Base-by-base conservation (phyloP, 2,888 invertebrate genomes). In the Aphelenchoides bicaudatus region DNA sequence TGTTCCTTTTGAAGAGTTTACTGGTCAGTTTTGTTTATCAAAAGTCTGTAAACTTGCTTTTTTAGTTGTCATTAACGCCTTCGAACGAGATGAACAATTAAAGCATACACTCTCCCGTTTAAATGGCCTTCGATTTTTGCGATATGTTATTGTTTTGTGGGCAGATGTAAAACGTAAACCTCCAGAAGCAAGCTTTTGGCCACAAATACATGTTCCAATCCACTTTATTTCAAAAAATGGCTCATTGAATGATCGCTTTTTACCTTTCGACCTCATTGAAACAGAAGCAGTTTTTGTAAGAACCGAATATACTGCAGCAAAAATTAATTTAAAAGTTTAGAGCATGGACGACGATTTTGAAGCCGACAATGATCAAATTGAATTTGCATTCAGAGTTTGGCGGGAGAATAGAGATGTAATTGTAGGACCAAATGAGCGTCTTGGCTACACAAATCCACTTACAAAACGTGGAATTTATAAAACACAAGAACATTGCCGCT, bases 401-500 rank as follows among this genome's bases (percentile, higher is more conserved):
- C 85, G 96, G 21, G 94, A 98, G 79, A 89, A 93, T 79, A 85
- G 96, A 10, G 93, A 96, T 76, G 85, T 91, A 37, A 88, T 98
- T 49, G 96, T 98, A 0, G 96, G 96, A 0, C 82, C 88, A 51
- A 88, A 63, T 28, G 28, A 29, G 6, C 30, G 62, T 10, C 29
- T 62, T 10, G 61, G 53, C 25, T 31, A 56, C 21, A 23, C 62
- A 2, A 27, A 47, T 16, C 16, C 48, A 52, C 8, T 47, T 13
- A 13, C 27, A 5, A 5, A 54, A 23, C 16, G 28, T 19, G 23
- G 19, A 5, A n/a, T 27, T 6, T 49, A 49, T 8, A 23, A 46
- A 58, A 34, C 37, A 31, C 47, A 30, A 6, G 60, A 47, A n/a
- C 29, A 54, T 56, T 96, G 96, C 81, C 93, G 96, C 82, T 83